phyloP scores from a whole-genome alignment of 2,113 vertebrate species.

The Actenoides hombroni region DNA sequence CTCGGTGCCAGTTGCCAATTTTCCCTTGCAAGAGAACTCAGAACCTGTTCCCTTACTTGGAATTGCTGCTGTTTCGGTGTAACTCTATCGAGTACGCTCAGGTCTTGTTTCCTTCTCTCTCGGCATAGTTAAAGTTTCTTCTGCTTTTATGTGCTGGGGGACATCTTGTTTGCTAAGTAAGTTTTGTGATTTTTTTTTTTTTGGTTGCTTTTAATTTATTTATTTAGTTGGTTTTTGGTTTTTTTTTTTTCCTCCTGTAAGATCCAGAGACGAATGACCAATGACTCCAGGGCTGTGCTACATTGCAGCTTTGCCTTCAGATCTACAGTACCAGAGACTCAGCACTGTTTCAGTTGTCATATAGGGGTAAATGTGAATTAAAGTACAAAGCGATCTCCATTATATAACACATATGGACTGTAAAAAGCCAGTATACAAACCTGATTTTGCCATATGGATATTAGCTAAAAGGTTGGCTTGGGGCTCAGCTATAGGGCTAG shows the following conservation, averaged over 20 bases:
- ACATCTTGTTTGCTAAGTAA: not conserved
- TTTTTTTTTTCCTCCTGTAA: not conserved
- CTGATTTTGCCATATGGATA: not conserved
- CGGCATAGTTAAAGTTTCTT: not conserved
- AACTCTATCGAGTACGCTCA: not conserved
- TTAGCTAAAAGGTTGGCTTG: not conserved
- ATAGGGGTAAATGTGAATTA: not conserved
- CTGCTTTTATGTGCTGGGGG: not conserved
- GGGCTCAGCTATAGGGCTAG: not conserved
- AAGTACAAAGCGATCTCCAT: not conserved
- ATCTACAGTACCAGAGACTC: not conserved
- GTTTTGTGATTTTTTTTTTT: accelerated
- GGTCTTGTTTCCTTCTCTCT: not conserved
- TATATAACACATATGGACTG: not conserved
- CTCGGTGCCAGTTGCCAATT: not conserved
- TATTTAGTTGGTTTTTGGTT: not conserved
- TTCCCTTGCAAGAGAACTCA: conserved; percentile 15
- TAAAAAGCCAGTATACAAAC: not conserved
- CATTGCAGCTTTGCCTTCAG: not conserved
- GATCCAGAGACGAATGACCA: not conserved
- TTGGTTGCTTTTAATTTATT: not conserved
- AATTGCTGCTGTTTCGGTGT: not conserved
- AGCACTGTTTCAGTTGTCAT: not conserved
- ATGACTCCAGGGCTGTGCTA: not conserved
- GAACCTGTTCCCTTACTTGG: not conserved